Conservation (phyloP, 2,113 vertebrate genomes). For the Hippotragus niger region DNA sequence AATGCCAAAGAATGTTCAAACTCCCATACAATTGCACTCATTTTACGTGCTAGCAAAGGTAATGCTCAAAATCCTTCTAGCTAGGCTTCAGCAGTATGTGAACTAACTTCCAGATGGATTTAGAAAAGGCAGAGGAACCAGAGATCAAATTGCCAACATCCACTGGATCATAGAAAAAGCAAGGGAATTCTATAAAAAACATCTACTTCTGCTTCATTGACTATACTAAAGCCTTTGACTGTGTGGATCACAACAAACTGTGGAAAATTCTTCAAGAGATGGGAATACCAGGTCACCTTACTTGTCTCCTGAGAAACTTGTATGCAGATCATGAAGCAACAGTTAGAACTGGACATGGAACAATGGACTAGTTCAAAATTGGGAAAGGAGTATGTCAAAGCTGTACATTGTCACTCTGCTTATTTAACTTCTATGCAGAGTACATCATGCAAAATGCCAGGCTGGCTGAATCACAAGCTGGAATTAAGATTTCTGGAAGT, state of each 20-base stretch:
- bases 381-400: not conserved
- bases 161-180: not conserved
- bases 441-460: not conserved
- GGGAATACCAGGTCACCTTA: not conserved
- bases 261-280: not conserved
- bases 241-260: not conserved
- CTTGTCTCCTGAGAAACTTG: not conserved
- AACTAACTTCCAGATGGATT: not conserved
- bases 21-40: not conserved
- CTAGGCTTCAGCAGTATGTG: not conserved
- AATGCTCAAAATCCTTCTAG: not conserved
- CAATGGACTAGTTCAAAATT: not conserved
- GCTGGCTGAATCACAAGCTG: not conserved
- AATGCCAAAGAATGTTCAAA: not conserved
- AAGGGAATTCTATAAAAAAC: not conserved
- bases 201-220: not conserved
- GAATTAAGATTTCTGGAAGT: not conserved
- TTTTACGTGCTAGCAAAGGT: not conserved
- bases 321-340: not conserved
- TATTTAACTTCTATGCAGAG: not conserved
- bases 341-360: not conserved
- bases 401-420: not conserved
- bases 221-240: not conserved
- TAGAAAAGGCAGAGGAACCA: not conserved
- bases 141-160: not conserved